Base-by-base conservation (phyloP, 2,797 vertebrate genomes). In the Acrossocheilus wenchowensis region DNA sequence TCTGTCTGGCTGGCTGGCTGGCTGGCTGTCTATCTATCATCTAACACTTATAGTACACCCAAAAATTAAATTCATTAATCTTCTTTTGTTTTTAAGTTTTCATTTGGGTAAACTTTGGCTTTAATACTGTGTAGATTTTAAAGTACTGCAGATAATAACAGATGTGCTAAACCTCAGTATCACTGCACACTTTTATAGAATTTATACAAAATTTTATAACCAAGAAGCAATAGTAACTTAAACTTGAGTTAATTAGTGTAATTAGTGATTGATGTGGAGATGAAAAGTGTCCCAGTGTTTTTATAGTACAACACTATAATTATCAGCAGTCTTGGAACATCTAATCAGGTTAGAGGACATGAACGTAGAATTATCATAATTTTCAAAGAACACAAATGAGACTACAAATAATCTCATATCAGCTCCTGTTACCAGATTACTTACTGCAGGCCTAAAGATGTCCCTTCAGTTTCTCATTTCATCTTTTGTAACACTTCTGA, bases 401-500 rank as follows among this genome's bases (percentile, higher is more conserved):
- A 34, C 57, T 17, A 19, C 57, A 80, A 64, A 45, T 45, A 43
- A 79, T 62, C 78, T 64, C 11, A 8, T 26, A 41, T 39, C 15
- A 30, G 15, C 81, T 73, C 39, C 52, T 45, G 54, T 30, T 74
- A 26, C 26, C 30, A 48, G 54, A 83, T 74, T 45, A 30, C 69
- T 34, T 60, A 48, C 82, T 6, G 39, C 7, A 10, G 10, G 41
- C 54, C 21, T 52, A 19, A 26, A 68, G 34, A 78, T 68, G 39
- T 78, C 36, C 80, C 80, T 54, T 41, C 36, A 73, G n/a, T 41
- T 84, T 57, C 68, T 78, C 15, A 34, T 80, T 57, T 72, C 52
- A 62, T 72, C 78, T 68, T 83, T 68, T 81, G 64, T 57, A 83
- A 50, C 50, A 48, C 57, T 71, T 83, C 66, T 87, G 60, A 81